Evolutionary conservation across 1,140 invertebrate genomes (phyloP).

Genomic region (Mactra quadrangularis): DNA sequence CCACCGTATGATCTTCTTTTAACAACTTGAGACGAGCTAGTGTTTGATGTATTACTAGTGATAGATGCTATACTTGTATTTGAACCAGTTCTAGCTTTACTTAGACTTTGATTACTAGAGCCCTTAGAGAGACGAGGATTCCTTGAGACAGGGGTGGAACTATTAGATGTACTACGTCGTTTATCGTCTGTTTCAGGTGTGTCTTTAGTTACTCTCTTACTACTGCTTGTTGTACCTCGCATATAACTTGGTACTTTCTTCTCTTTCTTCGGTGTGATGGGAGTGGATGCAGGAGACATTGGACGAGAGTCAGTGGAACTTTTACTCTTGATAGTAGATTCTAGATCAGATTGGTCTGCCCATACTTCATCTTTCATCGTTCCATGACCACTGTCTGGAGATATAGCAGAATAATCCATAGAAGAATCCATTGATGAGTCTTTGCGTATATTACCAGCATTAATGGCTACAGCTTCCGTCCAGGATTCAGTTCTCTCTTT

Average conservation of each 20-base stretch:
- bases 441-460: slow-evolving; percentile 60
- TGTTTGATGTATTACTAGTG: slow-evolving; percentile 66
- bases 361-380: slow-evolving; percentile 75
- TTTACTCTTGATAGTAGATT: slow-evolving; percentile 56
- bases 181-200: slow-evolving; percentile 57
- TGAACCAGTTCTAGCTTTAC: slow-evolving; percentile 67
- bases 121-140: slow-evolving; percentile 57
- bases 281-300: slow-evolving; percentile 53
- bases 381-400: slow-evolving; percentile 75
- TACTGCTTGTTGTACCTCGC: slow-evolving; percentile 68
- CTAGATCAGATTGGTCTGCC: slow-evolving; percentile 69
- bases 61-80: slow-evolving; percentile 70
- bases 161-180: slow-evolving; percentile 60
- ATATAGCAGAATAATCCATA: slow-evolving; percentile 66
- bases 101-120: slow-evolving; percentile 63
- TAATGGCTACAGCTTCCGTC: slow-evolving; percentile 74
- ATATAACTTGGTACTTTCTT: slow-evolving; percentile 75
- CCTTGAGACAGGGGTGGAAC: slow-evolving; percentile 46
- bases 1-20: slow-evolving; percentile 35
- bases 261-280: slow-evolving; percentile 56
- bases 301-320: slow-evolving; percentile 44
- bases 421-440: slow-evolving; percentile 68
- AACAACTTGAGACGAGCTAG: slow-evolving; percentile 23
- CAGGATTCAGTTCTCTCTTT: slow-evolving; percentile 79
- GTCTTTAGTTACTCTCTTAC: slow-evolving; percentile 56